Percentiles rank a stretch among this genome's conserved stretches.
phyloP scores from a whole-genome alignment of 2,888 invertebrate species.

The Lasioglossum lativentre region DNA sequence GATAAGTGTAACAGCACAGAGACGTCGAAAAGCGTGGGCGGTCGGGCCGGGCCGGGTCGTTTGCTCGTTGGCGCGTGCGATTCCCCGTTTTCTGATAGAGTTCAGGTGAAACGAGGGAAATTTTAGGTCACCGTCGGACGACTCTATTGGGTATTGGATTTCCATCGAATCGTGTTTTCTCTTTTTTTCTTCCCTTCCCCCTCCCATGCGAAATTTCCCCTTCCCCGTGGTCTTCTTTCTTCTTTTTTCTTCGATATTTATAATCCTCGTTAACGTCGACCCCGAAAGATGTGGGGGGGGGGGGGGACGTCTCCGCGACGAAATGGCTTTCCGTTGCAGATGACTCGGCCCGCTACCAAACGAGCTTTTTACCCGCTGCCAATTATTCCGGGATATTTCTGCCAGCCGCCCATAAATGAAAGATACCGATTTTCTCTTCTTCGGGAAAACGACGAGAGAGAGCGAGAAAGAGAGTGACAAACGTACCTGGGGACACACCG shows the following conservation, averaged over 20 bases:
- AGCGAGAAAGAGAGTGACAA: not conserved
- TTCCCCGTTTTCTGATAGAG: constrained; percentile 45
- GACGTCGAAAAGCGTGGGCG: not conserved
- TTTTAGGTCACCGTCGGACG: constrained; percentile 63
- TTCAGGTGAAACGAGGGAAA: constrained; percentile 30
- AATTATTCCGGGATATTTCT: constrained; percentile 21
- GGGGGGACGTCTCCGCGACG: not conserved
- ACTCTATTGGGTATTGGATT: constrained; percentile 73
- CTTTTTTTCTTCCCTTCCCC: not conserved
- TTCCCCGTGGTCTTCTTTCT: too few relatives aligned
- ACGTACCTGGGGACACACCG: constrained; percentile 5
- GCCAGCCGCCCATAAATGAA: constrained; percentile 12
- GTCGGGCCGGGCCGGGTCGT: not conserved
- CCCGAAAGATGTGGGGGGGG: not conserved
- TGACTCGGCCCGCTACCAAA: constrained; percentile 11
- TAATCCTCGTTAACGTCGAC: constrained; percentile 62
- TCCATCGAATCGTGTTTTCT: constrained; percentile 68
- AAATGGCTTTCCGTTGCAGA: constrained; percentile 34
- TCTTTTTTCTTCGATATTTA: constrained; percentile 60
- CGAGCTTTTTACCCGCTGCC: not conserved
- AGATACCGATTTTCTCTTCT: not conserved
- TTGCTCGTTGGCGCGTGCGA: constrained; percentile 28
- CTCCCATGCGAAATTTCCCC: not conserved
- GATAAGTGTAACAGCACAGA: not conserved
- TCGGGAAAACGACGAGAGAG: not conserved